phyloP scores from a whole-genome alignment of 2,888 invertebrate genomes.

The Apamea sordens region DNA sequence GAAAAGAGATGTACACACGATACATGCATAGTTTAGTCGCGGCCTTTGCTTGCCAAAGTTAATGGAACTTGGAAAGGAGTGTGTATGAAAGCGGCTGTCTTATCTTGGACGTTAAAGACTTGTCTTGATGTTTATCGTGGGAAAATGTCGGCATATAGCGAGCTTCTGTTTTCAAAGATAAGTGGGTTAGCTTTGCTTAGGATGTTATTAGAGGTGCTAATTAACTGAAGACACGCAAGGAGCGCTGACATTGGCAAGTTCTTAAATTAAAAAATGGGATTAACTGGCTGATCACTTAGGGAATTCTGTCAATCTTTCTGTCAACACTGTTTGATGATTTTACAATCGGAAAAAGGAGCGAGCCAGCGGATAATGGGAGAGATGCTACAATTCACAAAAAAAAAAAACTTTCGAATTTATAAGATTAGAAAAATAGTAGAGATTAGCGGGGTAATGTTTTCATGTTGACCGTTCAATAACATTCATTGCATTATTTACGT shows the following conservation, averaged over 20 bases:
- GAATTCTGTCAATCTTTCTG: too few relatives aligned
- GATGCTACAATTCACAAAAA: neutral
- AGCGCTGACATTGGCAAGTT: neutral
- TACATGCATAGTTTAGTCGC: conserved; percentile 85
- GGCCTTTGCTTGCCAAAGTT: conserved; percentile 86
- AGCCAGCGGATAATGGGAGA: neutral
- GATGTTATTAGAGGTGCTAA: conserved; percentile 26
- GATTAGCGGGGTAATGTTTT: neutral
- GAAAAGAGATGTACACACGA: conserved; percentile 89
- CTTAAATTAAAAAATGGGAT: neutral
- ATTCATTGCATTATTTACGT: neutral
- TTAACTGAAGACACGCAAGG: conserved; percentile 11
- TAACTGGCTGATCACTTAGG: neutral
- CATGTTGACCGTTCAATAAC: neutral
- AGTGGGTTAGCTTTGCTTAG: conserved; percentile 64
- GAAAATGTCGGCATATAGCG: conserved; percentile 51
- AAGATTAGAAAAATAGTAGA: neutral
- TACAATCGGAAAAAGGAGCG: neutral
- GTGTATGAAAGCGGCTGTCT: conserved; percentile 80
- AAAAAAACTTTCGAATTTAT: neutral
- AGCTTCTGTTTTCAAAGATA: conserved; percentile 68
- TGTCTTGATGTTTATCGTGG: conserved; percentile 73
- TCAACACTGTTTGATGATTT: neutral
- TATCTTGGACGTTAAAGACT: conserved; percentile 82
- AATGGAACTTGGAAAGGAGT: conserved; percentile 83